phyloP scores from a whole-genome alignment of 2,888 invertebrate species.

The Cheilosia variabilis region DNA sequence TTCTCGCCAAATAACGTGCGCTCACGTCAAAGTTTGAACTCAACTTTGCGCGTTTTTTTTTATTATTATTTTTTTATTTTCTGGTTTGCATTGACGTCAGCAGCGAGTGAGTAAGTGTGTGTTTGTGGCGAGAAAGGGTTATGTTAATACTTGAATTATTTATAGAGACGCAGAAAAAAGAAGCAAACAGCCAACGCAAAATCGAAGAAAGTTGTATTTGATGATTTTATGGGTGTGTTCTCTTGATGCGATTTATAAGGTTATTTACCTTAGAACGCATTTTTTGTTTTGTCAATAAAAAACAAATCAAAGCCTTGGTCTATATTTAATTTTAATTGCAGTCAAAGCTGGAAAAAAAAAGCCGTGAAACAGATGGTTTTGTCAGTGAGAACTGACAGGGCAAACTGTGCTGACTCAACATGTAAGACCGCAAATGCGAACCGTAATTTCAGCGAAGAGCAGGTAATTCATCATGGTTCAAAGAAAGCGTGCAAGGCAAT shows the following conservation, averaged over 20 bases:
- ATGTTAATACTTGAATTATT: constrained; percentile 52
- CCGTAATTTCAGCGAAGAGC: constrained; percentile 32
- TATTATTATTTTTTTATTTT: constrained; percentile 52
- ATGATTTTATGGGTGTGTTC: constrained; percentile 13
- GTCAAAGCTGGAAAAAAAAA: neutral
- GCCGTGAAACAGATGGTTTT: constrained; percentile 12
- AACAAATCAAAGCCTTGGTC: neutral
- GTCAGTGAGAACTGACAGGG: neutral
- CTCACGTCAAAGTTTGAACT: constrained; percentile 60
- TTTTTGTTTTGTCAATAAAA: neutral
- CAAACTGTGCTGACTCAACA: constrained; percentile 42
- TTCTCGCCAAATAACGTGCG: constrained; percentile 18
- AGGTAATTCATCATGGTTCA: constrained; percentile 49
- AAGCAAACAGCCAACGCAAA: constrained; percentile 16
- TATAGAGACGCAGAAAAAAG: constrained; percentile 9
- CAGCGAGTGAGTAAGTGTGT: constrained; percentile 17
- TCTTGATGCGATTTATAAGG: constrained; percentile 34
- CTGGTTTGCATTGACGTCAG: constrained; percentile 74
- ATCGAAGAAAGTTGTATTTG: constrained; percentile 42
- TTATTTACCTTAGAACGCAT: constrained; percentile 53
- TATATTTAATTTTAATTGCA: constrained; percentile 5
- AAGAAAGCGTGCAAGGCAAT: constrained; percentile 49
- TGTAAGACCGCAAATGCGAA: constrained; percentile 22
- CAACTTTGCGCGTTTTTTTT: constrained; percentile 43
- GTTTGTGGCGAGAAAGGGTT: constrained; percentile 66